Evolutionary conservation across 2,113 vertebrate genomes (phyloP).

Genomic region (Chlorodrepanis virens): DNA sequence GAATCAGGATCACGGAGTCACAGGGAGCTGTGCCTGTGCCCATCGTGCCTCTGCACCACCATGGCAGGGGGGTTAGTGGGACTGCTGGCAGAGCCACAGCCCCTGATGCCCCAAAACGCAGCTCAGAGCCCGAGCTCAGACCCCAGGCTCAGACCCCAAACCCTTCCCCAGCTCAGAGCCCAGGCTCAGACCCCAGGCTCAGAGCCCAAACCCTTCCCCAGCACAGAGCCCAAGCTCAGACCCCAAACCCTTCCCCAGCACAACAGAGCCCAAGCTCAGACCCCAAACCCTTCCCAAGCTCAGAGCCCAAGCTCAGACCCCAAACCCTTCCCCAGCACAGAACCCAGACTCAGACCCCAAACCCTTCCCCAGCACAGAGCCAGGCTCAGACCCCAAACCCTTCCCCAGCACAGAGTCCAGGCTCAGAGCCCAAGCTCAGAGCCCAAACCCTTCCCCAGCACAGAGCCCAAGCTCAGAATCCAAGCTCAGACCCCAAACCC

Average conservation of each 20-base stretch:
- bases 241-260: not conserved
- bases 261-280: too few relatives aligned
- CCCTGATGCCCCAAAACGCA: accelerated
- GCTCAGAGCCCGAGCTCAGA: not conserved
- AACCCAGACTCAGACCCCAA: not conserved
- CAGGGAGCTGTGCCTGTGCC: too few relatives aligned
- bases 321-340: accelerated
- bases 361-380: not conserved
- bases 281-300: too few relatives aligned
- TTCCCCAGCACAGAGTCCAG: too few relatives aligned
- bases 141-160: not conserved
- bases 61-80: accelerated
- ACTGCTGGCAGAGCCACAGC: not conserved
- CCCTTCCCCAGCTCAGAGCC: not conserved
- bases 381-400: too few relatives aligned
- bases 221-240: not conserved
- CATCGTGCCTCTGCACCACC: not conserved
- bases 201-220: not conserved
- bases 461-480: too few relatives aligned
- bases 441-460: not conserved
- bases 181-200: too few relatives aligned
- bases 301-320: too few relatives aligned
- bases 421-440: too few relatives aligned
- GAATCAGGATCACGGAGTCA: too few relatives aligned
- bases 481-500: too few relatives aligned